Evolutionary conservation across 2,113 vertebrate genomes (phyloP).

Genomic region (Oenanthe melanoleuca): DNA sequence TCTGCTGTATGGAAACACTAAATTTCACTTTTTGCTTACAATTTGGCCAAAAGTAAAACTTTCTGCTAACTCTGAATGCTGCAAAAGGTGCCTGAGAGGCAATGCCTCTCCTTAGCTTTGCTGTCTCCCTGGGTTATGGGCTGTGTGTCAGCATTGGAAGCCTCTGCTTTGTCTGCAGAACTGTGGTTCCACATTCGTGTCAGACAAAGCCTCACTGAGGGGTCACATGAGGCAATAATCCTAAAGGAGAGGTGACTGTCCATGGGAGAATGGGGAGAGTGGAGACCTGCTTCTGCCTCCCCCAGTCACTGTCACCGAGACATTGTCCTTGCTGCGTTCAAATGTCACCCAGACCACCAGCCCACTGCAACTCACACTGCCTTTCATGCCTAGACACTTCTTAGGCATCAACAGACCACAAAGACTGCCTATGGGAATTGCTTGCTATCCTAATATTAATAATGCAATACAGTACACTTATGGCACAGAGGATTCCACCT

Average conservation of each 20-base stretch:
- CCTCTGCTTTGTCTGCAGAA: conserved; percentile 61
- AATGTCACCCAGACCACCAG: conserved; percentile 74
- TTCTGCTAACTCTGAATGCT: conserved; percentile 1
- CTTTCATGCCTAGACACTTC: conserved; percentile 77
- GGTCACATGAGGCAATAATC: conserved; percentile 62
- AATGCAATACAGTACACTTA: conserved; percentile 71
- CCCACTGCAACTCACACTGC: conserved; percentile 70
- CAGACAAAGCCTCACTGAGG: conserved; percentile 66
- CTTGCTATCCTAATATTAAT: conserved; percentile 76
- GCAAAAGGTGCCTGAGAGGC: neutral
- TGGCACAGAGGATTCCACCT: conserved; percentile 37
- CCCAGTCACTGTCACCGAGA: conserved; percentile 70
- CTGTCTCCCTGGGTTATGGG: conserved; percentile 56
- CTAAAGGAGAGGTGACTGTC: conserved; percentile 58
- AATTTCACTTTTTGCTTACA: conserved; percentile 31
- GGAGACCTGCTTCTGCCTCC: conserved; percentile 50
- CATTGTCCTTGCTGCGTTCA: conserved; percentile 74
- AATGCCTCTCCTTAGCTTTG: conserved; percentile 41
- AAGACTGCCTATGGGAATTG: conserved; percentile 72
- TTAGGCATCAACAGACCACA: conserved; percentile 73
- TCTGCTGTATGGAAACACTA: neutral
- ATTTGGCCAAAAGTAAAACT: conserved; percentile 12
- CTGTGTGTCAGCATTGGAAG: conserved; percentile 31
- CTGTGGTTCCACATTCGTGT: conserved; percentile 52
- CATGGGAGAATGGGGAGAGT: conserved; percentile 42